Percentiles rank a stretch among this genome's conserved stretches.
Conservation (phyloP, 2,888 invertebrate genomes). For the Drosophila neoperkinsi region DNA sequence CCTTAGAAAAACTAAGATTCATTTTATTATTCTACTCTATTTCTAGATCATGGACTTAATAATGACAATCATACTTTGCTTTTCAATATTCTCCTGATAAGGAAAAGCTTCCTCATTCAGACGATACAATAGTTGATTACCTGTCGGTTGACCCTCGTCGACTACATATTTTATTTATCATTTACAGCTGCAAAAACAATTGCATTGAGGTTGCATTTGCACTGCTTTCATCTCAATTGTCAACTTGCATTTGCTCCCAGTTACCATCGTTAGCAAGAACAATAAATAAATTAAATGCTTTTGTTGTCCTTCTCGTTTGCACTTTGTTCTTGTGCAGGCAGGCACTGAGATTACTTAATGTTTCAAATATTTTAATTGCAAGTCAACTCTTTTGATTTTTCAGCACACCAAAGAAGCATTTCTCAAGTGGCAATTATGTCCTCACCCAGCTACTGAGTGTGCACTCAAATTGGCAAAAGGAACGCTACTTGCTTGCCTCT, state of each 20-base stretch:
- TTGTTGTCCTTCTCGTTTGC: not conserved
- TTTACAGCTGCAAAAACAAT: conserved; percentile 7
- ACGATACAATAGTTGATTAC: not conserved
- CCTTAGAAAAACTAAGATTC: not conserved
- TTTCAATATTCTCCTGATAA: not conserved
- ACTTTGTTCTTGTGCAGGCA: not conserved
- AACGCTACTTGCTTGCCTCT: conserved; percentile 15
- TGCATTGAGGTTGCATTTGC: conserved; percentile 4
- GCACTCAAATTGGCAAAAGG: conserved; percentile 61
- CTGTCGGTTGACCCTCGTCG: not conserved
- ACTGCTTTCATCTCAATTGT: conserved; percentile 15
- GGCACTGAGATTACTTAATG: conserved; percentile 37
- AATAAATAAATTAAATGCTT: conserved; percentile 41
- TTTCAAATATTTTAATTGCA: conserved; percentile 70
- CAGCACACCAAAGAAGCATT: conserved; percentile 55
- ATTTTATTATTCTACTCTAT: not conserved
- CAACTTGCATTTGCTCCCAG: conserved; percentile 18
- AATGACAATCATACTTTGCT: not conserved
- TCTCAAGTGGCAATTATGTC: conserved; percentile 73
- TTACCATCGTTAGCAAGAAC: conserved; percentile 32
- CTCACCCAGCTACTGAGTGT: conserved; percentile 53
- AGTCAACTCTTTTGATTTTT: conserved; percentile 66
- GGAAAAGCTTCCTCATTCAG: not conserved
- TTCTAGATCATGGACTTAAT: not conserved
- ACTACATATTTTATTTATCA: conserved; percentile 5